phyloP scores from a whole-genome alignment of 2,113 vertebrate species.

The Perca schrenkii region DNA sequence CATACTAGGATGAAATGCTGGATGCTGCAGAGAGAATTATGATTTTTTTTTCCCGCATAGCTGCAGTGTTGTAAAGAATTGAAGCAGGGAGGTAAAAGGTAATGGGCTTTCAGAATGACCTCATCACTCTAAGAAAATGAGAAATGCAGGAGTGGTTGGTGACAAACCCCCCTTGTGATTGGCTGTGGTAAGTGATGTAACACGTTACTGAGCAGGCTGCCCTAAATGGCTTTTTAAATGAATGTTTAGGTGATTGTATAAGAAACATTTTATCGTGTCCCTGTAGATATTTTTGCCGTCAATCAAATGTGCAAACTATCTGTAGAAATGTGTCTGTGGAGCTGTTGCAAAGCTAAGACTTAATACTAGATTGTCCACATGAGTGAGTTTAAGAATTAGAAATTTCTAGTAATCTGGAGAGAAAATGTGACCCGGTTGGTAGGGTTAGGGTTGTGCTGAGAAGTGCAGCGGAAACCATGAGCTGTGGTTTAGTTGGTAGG shows the following conservation, averaged over 20 bases:
- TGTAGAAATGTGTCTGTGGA: slow-evolving; percentile 85
- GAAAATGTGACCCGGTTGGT: background rate
- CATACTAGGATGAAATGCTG: slow-evolving; percentile 3
- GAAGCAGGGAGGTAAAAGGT: slow-evolving; percentile 18
- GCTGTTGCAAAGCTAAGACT: slow-evolving; percentile 79
- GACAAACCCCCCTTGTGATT: slow-evolving; percentile 92
- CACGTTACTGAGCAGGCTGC: slow-evolving; percentile 92
- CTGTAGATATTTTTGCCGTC: slow-evolving; percentile 26
- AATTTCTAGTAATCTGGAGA: slow-evolving; percentile 1
- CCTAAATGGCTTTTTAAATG: slow-evolving; percentile 91
- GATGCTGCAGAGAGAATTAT: slow-evolving; percentile 9
- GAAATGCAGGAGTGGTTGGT: slow-evolving; percentile 90
- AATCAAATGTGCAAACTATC: slow-evolving; percentile 74
- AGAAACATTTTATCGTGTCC: slow-evolving; percentile 80
- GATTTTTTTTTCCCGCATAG: background rate
- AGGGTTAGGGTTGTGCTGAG: background rate
- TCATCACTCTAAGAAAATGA: slow-evolving; percentile 86
- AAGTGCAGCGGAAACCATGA: background rate
- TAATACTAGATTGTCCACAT: slow-evolving; percentile 73
- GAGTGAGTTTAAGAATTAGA: background rate
- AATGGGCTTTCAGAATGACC: slow-evolving; percentile 76
- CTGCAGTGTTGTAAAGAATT: slow-evolving; percentile 11
- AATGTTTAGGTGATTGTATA: slow-evolving; percentile 87
- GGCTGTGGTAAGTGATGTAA: slow-evolving; percentile 98
- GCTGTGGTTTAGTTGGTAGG: background rate